phyloP scores from a whole-genome alignment of 2,888 invertebrate species.

The Ormia ochracea region DNA sequence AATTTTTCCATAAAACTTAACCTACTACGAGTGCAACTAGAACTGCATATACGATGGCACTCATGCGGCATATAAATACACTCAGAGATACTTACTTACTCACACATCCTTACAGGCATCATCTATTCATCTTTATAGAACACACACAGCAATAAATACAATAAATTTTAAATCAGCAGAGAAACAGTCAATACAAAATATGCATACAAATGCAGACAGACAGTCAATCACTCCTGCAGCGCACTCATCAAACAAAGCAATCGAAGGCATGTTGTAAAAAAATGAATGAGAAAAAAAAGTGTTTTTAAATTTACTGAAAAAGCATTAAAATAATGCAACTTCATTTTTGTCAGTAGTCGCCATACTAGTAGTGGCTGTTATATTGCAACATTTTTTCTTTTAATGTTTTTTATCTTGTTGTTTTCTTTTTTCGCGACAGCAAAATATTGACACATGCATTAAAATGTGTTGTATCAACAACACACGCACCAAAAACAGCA shows the following conservation, averaged over 20 bases:
- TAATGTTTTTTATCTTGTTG: not conserved
- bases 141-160: not conserved
- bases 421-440: conserved; percentile 4
- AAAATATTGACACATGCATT: conserved; percentile 56
- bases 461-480: conserved; percentile 45
- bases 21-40: conserved; percentile 24
- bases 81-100: not conserved
- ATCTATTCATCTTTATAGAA: too few relatives aligned
- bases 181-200: conserved; percentile 40
- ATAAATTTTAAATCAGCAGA: conserved; percentile 45
- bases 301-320: conserved; percentile 42
- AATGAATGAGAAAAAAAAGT: conserved; percentile 17
- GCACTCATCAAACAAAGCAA: conserved; percentile 27
- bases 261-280: not conserved
- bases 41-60: conserved; percentile 4
- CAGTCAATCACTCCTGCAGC: not conserved
- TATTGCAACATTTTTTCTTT: too few relatives aligned
- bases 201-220: not conserved
- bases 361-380: conserved; percentile 2
- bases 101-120: not conserved
- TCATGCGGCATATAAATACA: conserved; percentile 19
- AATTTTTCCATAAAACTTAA: conserved; percentile 49
- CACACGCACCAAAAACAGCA: not conserved
- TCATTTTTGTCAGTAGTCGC: conserved; percentile 25
- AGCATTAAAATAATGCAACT: conserved; percentile 57